phyloP scores from a whole-genome alignment of 37 sponge, comb jelly and placozoan species.

The Sycon ciliatum region DNA sequence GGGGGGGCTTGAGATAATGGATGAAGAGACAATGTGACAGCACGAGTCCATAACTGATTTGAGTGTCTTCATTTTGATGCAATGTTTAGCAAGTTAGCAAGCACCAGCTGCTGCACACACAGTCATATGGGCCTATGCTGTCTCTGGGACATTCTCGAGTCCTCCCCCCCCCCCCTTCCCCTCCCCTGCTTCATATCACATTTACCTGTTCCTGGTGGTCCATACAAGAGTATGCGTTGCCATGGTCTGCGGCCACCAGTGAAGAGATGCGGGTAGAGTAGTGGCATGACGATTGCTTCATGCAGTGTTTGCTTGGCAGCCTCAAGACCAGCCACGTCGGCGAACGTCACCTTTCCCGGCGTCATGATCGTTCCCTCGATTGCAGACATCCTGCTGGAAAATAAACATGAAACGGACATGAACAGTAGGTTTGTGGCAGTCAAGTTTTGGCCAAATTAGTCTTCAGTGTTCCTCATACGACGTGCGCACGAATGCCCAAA shows the following conservation, averaged over 20 bases:
- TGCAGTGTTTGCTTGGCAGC: slow-evolving; percentile 57
- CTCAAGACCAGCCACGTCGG: slow-evolving; percentile 56
- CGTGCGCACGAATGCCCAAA: not conserved
- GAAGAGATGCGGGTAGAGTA: slow-evolving; percentile 47
- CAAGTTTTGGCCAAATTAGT: not conserved
- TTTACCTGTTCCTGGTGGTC: slow-evolving; percentile 77
- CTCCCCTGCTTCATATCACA: no score
- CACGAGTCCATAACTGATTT: no score
- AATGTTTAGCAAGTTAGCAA: no score
- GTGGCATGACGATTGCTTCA: slow-evolving; percentile 64
- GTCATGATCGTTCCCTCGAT: slow-evolving; percentile 37
- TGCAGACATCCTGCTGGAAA: slow-evolving; percentile 24
- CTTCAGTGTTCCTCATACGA: not conserved
- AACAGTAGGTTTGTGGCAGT: no score
- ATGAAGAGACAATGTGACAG: no score
- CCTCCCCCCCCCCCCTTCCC: no score
- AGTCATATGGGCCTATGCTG: not conserved
- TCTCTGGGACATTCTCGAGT: no score
- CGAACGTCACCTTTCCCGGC: slow-evolving; percentile 17
- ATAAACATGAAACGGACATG: no score
- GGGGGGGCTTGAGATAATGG: no score
- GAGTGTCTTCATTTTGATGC: no score
- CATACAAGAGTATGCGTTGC: slow-evolving; percentile 69
- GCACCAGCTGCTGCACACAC: not conserved
- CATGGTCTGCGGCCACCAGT: slow-evolving; percentile 58